These are phyloP conservation scores for Brachionus sp. DNA, from an alignment of 1,140 invertebrate species.

Conservation along the genomic window DNA sequence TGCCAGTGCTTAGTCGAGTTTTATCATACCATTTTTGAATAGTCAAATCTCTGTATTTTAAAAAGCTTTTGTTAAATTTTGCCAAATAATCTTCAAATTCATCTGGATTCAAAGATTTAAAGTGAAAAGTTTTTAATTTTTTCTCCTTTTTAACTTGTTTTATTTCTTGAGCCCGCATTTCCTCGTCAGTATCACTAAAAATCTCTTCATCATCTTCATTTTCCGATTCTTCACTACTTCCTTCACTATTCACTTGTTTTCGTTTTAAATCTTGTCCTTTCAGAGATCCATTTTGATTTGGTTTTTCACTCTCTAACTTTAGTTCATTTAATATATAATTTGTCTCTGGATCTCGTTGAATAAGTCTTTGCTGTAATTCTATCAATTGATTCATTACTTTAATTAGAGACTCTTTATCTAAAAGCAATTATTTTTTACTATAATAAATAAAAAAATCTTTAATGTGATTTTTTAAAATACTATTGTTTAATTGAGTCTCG, in stretches of 20 bases:
- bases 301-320: not conserved
- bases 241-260: conserved; percentile 52
- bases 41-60: conserved; percentile 64
- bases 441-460: not conserved
- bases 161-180: conserved; percentile 60
- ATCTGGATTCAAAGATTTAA: conserved; percentile 64
- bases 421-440: not conserved
- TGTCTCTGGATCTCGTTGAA: conserved; percentile 68
- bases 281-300: conserved; percentile 36
- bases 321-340: conserved; percentile 53
- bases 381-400: conserved; percentile 67
- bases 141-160: conserved; percentile 47
- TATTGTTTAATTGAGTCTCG: conserved; percentile 10
- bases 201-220: conserved; percentile 63
- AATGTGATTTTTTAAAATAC: not conserved
- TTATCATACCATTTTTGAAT: conserved; percentile 89
- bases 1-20: conserved; percentile 68
- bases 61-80: conserved; percentile 66
- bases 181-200: conserved; percentile 62
- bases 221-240: not conserved
- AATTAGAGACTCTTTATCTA: conserved; percentile 61
- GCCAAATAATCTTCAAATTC: conserved; percentile 67
- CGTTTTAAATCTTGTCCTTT: conserved; percentile 49
- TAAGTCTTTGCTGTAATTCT: conserved; percentile 63
- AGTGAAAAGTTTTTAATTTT: conserved; percentile 53